Conservation (phyloP, 2,113 vertebrate species). For the Lepisosteus osseus region DNA sequence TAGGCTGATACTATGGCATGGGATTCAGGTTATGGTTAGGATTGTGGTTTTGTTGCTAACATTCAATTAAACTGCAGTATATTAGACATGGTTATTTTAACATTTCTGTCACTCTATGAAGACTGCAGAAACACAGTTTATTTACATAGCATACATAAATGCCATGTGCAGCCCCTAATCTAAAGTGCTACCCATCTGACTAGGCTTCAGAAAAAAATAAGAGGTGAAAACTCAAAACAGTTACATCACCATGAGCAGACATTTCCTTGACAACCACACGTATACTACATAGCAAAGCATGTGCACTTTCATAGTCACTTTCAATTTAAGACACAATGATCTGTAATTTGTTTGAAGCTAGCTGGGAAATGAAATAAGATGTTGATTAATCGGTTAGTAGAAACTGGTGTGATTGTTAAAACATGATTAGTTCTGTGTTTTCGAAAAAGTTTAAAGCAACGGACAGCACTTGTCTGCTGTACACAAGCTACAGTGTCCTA, state of each 20-base stretch:
- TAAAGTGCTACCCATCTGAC: background rate
- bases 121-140: no score
- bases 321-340: background rate
- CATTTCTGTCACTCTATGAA: no score
- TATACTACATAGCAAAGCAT: background rate
- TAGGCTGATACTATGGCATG: no score
- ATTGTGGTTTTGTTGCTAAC: no score
- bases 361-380: background rate
- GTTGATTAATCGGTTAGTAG: background rate
- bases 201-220: background rate
- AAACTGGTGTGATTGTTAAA: background rate
- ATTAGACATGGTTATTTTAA: no score
- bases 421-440: no score
- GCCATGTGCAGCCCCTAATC: no score
- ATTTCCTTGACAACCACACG: slow-evolving; percentile 7
- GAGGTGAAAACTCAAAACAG: background rate
- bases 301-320: background rate
- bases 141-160: no score
- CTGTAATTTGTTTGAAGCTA: background rate
- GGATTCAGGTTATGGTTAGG: no score
- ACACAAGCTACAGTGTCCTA: background rate
- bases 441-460: no score
- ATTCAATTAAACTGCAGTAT: no score
- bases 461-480: background rate
- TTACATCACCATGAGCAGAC: slow-evolving; percentile 3